Evolutionary conservation across 2,888 invertebrate species (phyloP), one percentile per base, ranked within the genome.

Genomic region (Phyllotreta striolata): DNA sequence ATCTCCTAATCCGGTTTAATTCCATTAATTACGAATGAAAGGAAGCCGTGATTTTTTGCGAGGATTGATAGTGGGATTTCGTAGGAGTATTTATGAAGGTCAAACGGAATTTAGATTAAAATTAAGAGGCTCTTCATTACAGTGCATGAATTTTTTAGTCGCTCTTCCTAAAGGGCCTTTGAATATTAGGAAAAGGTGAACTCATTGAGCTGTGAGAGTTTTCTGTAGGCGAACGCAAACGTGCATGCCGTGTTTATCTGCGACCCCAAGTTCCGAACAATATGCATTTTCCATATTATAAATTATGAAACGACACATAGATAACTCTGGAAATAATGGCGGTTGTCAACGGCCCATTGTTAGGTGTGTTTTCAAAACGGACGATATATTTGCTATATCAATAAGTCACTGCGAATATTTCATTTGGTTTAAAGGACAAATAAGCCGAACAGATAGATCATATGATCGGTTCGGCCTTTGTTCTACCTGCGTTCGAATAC

Each of bases 231-330:
- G 49, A 49, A 49, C 10, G 37, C 51, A 51, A 13, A 38, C n/a
- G 10, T 10, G 52, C 41, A 41, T 6, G 9, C 58, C 67, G 67
- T 69, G 67, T 72, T 70, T 73, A 72, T 72, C 70, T 62, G 59
- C 65, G 55, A 24, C 24, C 64, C 14, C 38, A 38, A 52, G 67
- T 66, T 63, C 52, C 68, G 65, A 70, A 74, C 73, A 73, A 73
- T 74, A 74, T 74, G 71, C 71, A 72, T 73, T 74, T 75, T 72
- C 71, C 69, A 73, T 69, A 72, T 71, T 72, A 74, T 75, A 74
- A 74, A 75, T 75, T 74, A 74, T 70, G 70, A 72, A 71, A 69
- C 68, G 67, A 66, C 67, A 66, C 67, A 72, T 70, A 73, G 70
- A 68, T 70, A 70, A 69, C 69, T 66, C 67, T 54, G 68, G 64